Conservation (phyloP, 2,113 vertebrate genomes). For the Phyllostomus hastatus region DNA sequence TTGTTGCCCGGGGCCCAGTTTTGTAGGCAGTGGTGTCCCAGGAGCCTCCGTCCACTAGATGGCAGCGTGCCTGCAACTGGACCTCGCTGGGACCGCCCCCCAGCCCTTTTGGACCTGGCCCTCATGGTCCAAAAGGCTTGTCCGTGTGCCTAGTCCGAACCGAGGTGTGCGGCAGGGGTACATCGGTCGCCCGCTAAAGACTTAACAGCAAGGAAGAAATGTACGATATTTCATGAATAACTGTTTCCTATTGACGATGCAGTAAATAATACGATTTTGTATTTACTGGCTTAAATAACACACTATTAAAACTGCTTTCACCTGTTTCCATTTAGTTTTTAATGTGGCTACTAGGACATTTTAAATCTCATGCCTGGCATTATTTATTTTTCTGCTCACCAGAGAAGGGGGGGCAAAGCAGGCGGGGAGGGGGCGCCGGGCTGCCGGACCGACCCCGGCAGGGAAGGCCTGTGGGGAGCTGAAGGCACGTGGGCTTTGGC, state of each 20-base stretch:
- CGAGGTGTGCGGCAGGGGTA: neutral
- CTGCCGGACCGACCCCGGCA: neutral
- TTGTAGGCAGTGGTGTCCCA: accelerated
- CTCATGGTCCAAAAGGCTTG: accelerated
- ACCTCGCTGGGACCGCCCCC: accelerated
- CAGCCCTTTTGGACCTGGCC: no score
- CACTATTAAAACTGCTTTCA: neutral
- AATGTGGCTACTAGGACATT: neutral
- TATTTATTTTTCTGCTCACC: neutral
- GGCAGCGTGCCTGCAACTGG: neutral
- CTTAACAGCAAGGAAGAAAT: neutral
- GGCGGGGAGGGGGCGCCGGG: neutral
- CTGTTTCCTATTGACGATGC: neutral
- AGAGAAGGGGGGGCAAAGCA: neutral
- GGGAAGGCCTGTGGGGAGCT: neutral
- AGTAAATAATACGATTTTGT: neutral
- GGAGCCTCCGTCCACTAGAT: slow-evolving; percentile 29
- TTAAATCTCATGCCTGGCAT: neutral
- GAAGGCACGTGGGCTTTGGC: neutral
- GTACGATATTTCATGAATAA: neutral
- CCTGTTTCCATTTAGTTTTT: neutral
- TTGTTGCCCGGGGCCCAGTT: accelerated
- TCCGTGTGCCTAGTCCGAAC: accelerated
- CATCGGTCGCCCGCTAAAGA: neutral
- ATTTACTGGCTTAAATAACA: neutral